phyloP scores from a whole-genome alignment of 2,113 vertebrate genomes.

The Micronycteris hirsuta region DNA sequence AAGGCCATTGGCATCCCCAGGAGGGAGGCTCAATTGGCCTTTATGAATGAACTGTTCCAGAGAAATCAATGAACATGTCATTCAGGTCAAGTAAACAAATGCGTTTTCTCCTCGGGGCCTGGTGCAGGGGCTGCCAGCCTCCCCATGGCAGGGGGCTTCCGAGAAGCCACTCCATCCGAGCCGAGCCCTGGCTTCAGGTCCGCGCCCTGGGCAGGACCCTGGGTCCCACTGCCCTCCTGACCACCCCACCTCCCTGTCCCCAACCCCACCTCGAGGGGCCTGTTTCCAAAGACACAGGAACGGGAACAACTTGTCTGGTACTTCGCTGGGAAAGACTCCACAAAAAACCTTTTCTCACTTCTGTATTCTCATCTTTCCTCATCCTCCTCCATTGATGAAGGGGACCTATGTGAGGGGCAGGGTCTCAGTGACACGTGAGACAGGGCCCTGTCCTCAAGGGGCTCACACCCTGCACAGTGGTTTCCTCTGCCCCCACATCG shows the following conservation, averaged over 20 bases:
- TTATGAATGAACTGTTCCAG: slow-evolving; percentile 70
- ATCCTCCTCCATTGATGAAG: background rate
- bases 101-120: slow-evolving; percentile 38
- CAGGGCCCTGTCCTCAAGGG: background rate
- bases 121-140: background rate
- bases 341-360: background rate
- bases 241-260: background rate
- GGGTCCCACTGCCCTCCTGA: background rate
- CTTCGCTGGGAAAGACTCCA: background rate
- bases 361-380: background rate
- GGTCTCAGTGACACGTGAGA: background rate
- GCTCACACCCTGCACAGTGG: rapidly evolving
- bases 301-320: background rate
- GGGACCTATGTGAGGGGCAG: background rate
- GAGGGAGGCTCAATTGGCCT: slow-evolving; percentile 60
- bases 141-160: background rate
- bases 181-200: background rate
- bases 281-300: background rate
- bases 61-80: slow-evolving; percentile 72
- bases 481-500: background rate
- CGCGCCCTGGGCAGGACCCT: background rate
- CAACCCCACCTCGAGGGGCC: too few relatives aligned
- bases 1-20: slow-evolving; percentile 61
- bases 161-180: slow-evolving; percentile 13
- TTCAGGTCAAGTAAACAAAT: slow-evolving; percentile 74